These are phyloP conservation scores for Siderastrea radians DNA, from an alignment of 92 coral and sea anemone genomes.

Conservation along the genomic window DNA sequence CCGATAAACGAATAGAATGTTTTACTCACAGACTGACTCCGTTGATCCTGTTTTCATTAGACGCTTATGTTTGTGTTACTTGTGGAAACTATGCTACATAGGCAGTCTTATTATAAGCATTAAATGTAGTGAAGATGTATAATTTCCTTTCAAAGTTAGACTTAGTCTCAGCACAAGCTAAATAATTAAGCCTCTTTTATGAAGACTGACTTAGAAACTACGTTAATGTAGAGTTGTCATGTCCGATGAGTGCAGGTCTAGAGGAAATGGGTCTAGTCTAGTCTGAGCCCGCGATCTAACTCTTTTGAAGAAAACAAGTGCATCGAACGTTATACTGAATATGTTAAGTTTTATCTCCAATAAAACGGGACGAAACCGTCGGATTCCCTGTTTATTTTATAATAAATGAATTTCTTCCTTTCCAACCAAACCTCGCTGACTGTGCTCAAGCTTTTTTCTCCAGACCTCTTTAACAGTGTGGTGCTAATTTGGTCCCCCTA, in stretches of 20 bases:
- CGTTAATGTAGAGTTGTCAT: constrained; percentile 30
- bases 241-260: constrained; percentile 79
- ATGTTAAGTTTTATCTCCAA: not conserved
- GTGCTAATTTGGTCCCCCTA: constrained; percentile 12
- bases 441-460: not conserved
- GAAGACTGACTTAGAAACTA: constrained; percentile 61
- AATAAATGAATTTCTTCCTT: not conserved
- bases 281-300: constrained; percentile 24
- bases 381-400: not conserved
- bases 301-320: not conserved
- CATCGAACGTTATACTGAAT: not conserved
- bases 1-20: not conserved
- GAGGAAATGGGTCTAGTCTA: constrained; percentile 9
- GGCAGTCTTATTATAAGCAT: not conserved
- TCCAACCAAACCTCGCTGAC: not conserved
- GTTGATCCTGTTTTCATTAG: not conserved
- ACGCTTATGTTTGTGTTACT: not conserved
- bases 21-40: not conserved
- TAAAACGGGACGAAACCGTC: not conserved
- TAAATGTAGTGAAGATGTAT: not conserved
- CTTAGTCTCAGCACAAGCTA: not conserved
- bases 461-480: not conserved
- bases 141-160: not conserved
- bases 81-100: not conserved
- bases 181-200: constrained; percentile 36